A percentile compares a stretch with the other conserved stretches of the same genome.
Evolutionary conservation across 2,797 vertebrate genomes (phyloP).

Genomic region (Rhyacichthys aspro): DNA sequence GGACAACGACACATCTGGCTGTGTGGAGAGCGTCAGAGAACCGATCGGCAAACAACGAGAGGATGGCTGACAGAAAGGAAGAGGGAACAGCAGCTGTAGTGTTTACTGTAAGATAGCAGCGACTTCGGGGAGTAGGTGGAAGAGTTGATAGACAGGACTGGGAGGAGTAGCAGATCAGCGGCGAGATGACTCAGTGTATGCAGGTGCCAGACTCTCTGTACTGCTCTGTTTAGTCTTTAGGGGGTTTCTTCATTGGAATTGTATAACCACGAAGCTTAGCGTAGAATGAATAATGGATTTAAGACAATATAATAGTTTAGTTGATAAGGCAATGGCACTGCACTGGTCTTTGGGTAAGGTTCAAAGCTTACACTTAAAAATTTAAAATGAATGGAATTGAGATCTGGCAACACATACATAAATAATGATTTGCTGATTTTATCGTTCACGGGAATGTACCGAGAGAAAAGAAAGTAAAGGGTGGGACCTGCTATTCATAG

Average conservation of each 20-base stretch:
- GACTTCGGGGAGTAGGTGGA: conserved; percentile 14
- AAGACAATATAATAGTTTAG: neutral
- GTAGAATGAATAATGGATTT: neutral
- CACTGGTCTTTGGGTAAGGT: neutral
- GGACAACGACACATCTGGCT: conserved; percentile 6
- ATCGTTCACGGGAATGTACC: conserved; percentile 37
- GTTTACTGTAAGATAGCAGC: conserved; percentile 25
- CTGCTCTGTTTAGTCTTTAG: conserved; percentile 2
- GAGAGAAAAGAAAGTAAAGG: conserved; percentile 19
- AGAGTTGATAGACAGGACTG: conserved; percentile 21
- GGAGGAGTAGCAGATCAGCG: conserved; percentile 15
- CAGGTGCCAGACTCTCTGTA: conserved; percentile 14
- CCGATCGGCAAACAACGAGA: conserved; percentile 6
- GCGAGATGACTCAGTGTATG: conserved; percentile 13
- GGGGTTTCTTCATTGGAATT: conserved; percentile 15
- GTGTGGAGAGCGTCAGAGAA: conserved; percentile 4
- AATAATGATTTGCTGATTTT: conserved; percentile 14
- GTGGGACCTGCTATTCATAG: conserved; percentile 22
- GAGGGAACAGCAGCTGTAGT: conserved; percentile 12
- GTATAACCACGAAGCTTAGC: neutral
- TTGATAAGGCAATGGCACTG: neutral
- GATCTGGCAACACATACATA: no score
- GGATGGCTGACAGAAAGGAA: conserved; percentile 10
- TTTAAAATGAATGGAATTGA: neutral
- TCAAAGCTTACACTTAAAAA: neutral